Evolutionary conservation across 2,888 invertebrate species (phyloP), one percentile per base, ranked within the genome.

Genomic region (Dascillus cervinus): DNA sequence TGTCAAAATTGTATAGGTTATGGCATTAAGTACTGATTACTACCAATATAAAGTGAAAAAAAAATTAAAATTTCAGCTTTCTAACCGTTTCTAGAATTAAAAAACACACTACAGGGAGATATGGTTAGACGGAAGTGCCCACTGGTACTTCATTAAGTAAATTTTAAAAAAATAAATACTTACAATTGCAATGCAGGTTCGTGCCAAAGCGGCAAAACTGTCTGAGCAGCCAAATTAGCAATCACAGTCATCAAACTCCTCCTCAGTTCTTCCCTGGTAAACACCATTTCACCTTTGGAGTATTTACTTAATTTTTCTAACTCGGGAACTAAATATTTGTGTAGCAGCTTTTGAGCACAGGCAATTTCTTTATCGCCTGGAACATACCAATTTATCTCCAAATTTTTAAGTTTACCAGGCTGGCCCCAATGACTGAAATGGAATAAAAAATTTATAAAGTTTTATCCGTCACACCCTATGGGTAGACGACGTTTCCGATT

Each of bases 311-410:
- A 65, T 30, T 67, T 69, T 1, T 62, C 57, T 29, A 84, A 56
- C 57, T 83, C 81, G 0, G 76, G 75, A 20, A 73, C 64, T 37
- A 89, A 58, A 58, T 81, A 84, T 45, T 72, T 71, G 35, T 72
- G 67, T 8, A 82, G 62, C 4, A 92, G 54, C 50, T 69, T 66
- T 49, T 81, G 76, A 1, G 82, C 77, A 39, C 76, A 75, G 1
- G 65, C 60, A 1, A 83, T 71, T 57, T 90, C 90, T 20, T 72
- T 73, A 11, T 71, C 67, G 11, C 69, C 73, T 0, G 92, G 90
- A 25, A 80, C 67, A 53, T 87, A 85, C 89, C 89, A 92, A 21
- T 77, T 66, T 11, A 89, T 65, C 4, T 77, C 67, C 10, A 82
- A 66, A 13, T 78, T 71, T 32, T 78, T 67, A 11, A 84, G 60